Evolutionary conservation across 35 echinoderm and acorn worm genomes (phyloP).

Genomic region (Ophioderma brevispina): DNA sequence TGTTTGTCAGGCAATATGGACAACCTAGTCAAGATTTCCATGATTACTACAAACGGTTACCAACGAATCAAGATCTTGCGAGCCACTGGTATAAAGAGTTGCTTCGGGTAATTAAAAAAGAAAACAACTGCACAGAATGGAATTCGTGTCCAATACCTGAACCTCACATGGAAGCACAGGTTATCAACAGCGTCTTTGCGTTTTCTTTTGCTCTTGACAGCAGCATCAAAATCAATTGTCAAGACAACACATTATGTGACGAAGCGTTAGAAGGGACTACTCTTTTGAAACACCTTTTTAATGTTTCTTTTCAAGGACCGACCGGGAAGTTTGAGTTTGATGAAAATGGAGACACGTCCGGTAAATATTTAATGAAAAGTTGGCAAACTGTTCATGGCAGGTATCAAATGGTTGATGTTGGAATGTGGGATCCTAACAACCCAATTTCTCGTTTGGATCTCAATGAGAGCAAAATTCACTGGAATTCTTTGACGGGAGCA

Average conservation of each 20-base stretch:
- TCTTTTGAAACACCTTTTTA: background rate
- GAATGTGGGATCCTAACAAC: background rate
- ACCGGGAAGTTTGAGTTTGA: slow-evolving; percentile 25
- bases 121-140: background rate
- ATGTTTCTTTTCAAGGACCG: slow-evolving; percentile 9
- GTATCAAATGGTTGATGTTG: background rate
- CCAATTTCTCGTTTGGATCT: background rate
- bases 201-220: slow-evolving; percentile 25
- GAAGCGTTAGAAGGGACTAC: background rate
- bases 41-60: slow-evolving; percentile 15
- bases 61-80: background rate
- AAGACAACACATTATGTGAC: background rate
- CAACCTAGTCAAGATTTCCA: slow-evolving; percentile 17
- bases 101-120: background rate
- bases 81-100: slow-evolving; percentile 13
- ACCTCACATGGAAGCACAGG: background rate
- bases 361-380: slow-evolving; percentile 38
- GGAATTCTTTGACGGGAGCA: background rate
- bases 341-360: slow-evolving; percentile 29
- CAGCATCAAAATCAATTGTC: background rate
- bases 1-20: slow-evolving; percentile 18
- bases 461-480: slow-evolving; percentile 10
- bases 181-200: slow-evolving; percentile 27
- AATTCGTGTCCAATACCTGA: background rate
- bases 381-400: background rate